Base-by-base conservation (phyloP, 1,140 invertebrate genomes). In the Penaeus japonicus region DNA sequence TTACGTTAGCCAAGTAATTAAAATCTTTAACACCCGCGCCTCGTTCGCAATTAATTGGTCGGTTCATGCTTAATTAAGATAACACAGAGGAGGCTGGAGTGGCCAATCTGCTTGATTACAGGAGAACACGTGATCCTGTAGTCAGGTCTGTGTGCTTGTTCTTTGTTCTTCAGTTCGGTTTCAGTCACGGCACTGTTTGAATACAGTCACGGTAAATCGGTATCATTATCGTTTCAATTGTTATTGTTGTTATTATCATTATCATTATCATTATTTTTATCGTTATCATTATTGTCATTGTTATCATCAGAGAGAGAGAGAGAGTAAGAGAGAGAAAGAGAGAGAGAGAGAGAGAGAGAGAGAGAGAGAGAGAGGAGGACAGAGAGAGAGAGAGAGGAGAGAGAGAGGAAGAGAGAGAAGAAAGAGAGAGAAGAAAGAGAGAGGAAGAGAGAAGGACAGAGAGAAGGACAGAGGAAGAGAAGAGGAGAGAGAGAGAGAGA, bases 1-100 rank as follows among this genome's bases (percentile, higher is more conserved):
- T 84, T 84, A 62, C 73, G 59, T 84, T 84, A 75, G 82, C 20
- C 32, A 84, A 73, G 82, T 84, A 84, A 84, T 84, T 84, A 84
- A 84, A 84, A 84, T 75, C 65, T 75, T 81, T 81, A 73, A 62
- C 73, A 62, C 65, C 62, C 39, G 22, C 59, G 47, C 22, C 15
- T 24, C 27, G 77, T 65, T 53, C 39, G 39, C 39, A 10, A 39
- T 84, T 75, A 84, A 84, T 75, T 84, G 39, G 35, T 84, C 70
- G 24, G 82, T 84, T 84, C 12, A 53, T 62, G 82, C 62, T 84
- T 53, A 84, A 84, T 84, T 84, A 22, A 55, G 22, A 53, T 32
- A 12, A 53, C 53, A 81, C 39, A 81, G 39, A 81, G 79, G 53
- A 54, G 17, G 35, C 22, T 35, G 35, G 39, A 47, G 27, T 24